Evolutionary conservation across 2,113 vertebrate species (phyloP), one percentile per base, ranked within the genome.

Genomic region (Malaclemys terrapin): DNA sequence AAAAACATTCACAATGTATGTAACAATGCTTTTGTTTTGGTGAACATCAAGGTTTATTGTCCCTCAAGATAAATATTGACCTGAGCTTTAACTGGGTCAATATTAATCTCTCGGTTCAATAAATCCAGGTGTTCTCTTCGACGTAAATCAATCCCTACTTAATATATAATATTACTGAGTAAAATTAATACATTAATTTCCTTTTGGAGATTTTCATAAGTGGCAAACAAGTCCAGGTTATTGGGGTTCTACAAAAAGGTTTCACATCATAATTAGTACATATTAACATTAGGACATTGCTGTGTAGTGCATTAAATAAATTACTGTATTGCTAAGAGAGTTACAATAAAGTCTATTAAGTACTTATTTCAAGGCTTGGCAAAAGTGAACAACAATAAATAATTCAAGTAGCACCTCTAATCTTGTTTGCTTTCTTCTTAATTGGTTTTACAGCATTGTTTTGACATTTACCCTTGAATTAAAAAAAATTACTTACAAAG

Each of bases 401-500:
- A 96, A 97, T 97, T 98, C 96, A 96, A 87, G 87, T 89, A 95
- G 76, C 84, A 95, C 84, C 96, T 98, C 97, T 96, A 91, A 98
- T 97, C 96, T 96, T 96, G 95, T 98, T 98, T 98, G 96, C 94
- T 96, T 97, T 97, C 94, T 94, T 62, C 94, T 97, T 97, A 97
- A 96, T 98, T 96, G 78, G 88, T 98, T 97, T 97, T 97, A 96
- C 87, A 97, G 96, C 93, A 97, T 95, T 97, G 94, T 98, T 98
- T 97, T 98, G 96, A 97, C 96, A 97, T 98, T 97, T 97, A 97
- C 90, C 90, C 97, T 97, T 97, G 96, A 97, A 97, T 98, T 97
- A 0, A 82, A 96, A 94, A 96, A 95, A 87, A 95, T 89, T 52
- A 92, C 14, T 92, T 75, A 85, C 91, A 87, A 90, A 88, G 79